Evolutionary conservation across 2,113 vertebrate species (phyloP).

Genomic region (Camelus dromedarius): DNA sequence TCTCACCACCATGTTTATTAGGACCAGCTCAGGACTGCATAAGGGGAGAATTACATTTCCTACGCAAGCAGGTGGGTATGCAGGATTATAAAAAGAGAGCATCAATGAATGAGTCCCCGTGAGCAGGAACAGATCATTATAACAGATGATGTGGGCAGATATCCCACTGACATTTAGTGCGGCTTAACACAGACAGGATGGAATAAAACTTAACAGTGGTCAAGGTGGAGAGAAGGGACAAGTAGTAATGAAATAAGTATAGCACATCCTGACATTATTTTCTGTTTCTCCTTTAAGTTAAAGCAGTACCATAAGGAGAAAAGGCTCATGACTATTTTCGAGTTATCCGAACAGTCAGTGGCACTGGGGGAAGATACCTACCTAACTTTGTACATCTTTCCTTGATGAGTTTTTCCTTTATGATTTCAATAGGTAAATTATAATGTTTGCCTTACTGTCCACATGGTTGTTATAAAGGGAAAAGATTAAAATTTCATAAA

Average conservation of each 20-base stretch:
- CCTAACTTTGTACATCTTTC: not conserved
- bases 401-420: not conserved
- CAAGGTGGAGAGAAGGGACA: conserved; percentile 77
- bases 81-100: conserved; percentile 72
- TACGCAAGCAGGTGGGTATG: conserved; percentile 73
- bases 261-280: not conserved
- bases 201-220: conserved; percentile 75
- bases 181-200: conserved; percentile 70
- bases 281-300: conserved; percentile 3
- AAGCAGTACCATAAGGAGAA: not conserved
- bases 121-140: conserved; percentile 59
- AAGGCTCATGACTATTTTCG: not conserved
- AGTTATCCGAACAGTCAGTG: not conserved
- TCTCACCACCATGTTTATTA: conserved; percentile 78
- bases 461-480: not conserved
- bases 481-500: conserved; percentile 25
- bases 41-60: conserved; percentile 78
- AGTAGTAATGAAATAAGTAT: conserved; percentile 47
- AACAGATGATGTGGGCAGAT: conserved; percentile 69
- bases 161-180: conserved; percentile 77
- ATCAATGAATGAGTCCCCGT: conserved; percentile 52
- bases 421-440: not conserved
- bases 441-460: not conserved
- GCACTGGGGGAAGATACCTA: not conserved
- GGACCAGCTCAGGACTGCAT: conserved; percentile 73